phyloP scores from a whole-genome alignment of 2,113 vertebrate genomes.

The Gambusia affinis region DNA sequence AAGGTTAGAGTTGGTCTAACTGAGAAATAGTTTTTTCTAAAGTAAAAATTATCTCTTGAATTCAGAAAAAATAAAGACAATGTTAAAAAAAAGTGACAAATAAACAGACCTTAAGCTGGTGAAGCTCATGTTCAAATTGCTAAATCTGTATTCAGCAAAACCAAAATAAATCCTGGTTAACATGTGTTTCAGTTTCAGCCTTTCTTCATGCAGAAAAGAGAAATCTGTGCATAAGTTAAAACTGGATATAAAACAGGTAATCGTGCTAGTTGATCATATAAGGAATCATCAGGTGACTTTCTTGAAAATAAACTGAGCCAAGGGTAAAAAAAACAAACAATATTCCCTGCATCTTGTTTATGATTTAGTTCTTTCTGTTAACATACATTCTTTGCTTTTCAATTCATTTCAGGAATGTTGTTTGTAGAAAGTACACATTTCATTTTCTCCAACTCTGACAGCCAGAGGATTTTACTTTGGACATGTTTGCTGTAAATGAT shows the following conservation, averaged over 20 bases:
- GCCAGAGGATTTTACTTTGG: constrained; percentile 51
- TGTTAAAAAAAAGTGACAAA: not conserved
- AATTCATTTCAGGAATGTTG: constrained; percentile 48
- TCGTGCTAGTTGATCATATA: not conserved
- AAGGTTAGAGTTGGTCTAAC: too few relatives aligned
- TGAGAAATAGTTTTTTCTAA: too few relatives aligned
- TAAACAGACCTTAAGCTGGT: not conserved
- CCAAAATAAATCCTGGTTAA: not conserved
- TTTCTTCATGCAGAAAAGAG: not conserved
- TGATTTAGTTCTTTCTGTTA: constrained; percentile 43
- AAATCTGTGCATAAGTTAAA: not conserved
- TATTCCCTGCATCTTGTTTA: constrained; percentile 10
- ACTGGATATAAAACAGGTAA: not conserved
- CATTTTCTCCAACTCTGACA: constrained; percentile 49
- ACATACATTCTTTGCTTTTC: constrained; percentile 35
- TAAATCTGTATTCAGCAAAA: not conserved
- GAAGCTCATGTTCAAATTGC: not conserved
- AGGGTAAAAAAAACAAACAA: constrained; percentile 26
- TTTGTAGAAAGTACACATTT: constrained; percentile 44
- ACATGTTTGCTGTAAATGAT: constrained; percentile 51
- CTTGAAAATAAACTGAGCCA: constrained; percentile 10
- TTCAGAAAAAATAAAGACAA: not conserved
- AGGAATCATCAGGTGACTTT: not conserved
- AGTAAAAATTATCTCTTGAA: too few relatives aligned
- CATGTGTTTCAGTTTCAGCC: not conserved